Evolutionary conservation across 2,113 vertebrate genomes (phyloP), one percentile per base, ranked within the genome.

Genomic region (Merops nubicus): DNA sequence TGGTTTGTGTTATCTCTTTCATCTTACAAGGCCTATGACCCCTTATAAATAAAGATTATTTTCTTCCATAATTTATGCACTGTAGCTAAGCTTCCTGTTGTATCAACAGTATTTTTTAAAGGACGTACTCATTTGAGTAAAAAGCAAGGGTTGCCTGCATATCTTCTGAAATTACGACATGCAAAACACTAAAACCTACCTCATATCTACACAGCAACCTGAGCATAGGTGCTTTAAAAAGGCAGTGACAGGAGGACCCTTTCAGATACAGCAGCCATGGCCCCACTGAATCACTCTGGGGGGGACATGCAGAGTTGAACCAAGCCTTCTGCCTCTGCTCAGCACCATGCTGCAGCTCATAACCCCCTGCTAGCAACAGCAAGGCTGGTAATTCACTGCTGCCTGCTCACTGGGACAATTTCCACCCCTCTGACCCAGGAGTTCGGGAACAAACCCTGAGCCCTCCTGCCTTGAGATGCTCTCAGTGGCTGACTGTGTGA

Each of bases 1-100:
- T 91, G 85, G 85, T 93, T 94, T 65, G 12, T 74, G 73, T 85
- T 95, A 73, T 34, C 68, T 86, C 75, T 90, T 91, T 90, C 90
- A 88, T 88, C 75, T 93, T 60, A 80, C 34, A 74, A 88, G 83
- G 75, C 65, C 54, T 83, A n/a, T 18, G 45, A 85, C 59, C 42
- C 26, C 19, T 56, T 20, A 93, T 89, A 36, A 88, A 76, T 45
- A 83, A 92, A 69, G 42, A 88, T 45, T 57, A 65, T 93, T 88
- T 93, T 94, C 54, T 94, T 83, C 59, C 56, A 67, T 86, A 83
- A 92, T 83, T 93, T 80, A 74, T n/a, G 47, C 63, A 79, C 20
- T 80, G 42, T 47, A 90, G 54, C 67, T 60, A 83, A 90, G 70
- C n/a, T 86, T 94, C 72, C 75, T 56, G 34, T 67, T 74, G 8